phyloP scores from a whole-genome alignment of 2,888 invertebrate genomes.

The Tenthredo mesomela region DNA sequence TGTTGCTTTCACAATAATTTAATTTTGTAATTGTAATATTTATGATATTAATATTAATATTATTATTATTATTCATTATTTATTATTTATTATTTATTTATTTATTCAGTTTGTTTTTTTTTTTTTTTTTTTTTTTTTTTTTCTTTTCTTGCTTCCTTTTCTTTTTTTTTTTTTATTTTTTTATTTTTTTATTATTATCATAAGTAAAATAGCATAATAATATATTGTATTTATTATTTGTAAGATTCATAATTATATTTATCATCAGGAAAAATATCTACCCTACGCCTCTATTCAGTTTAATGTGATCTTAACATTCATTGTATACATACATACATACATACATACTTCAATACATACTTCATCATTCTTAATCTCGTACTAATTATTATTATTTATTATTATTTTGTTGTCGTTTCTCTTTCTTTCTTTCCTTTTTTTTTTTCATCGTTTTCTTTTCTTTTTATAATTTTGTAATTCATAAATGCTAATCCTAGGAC shows the following conservation, averaged over 20 bases:
- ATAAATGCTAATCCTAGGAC: constrained; percentile 12
- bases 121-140: background rate
- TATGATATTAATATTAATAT: constrained; percentile 70
- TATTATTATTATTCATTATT: constrained; percentile 56
- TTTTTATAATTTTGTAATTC: background rate
- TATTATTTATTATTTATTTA: constrained; percentile 56
- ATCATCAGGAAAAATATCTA: constrained; percentile 64
- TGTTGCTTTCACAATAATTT: constrained; percentile 55
- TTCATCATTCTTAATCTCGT: background rate
- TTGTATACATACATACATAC: constrained; percentile 9
- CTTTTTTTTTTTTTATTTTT: background rate
- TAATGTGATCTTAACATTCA: constrained; percentile 65
- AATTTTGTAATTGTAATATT: constrained; percentile 66
- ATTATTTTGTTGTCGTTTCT: background rate
- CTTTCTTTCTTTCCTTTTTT: background rate
- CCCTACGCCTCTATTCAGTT: constrained; percentile 61
- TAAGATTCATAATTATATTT: constrained; percentile 43
- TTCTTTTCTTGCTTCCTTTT: constrained; percentile 18
- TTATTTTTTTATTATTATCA: constrained; percentile 51
- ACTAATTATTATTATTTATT: background rate
- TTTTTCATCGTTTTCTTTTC: background rate
- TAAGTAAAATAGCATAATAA: constrained; percentile 73
- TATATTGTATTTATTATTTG: constrained; percentile 57
- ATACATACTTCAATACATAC: background rate
- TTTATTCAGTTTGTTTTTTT: background rate